Evolutionary conservation across 2,797 vertebrate species (phyloP).

Genomic region (Siniperca scherzeri): DNA sequence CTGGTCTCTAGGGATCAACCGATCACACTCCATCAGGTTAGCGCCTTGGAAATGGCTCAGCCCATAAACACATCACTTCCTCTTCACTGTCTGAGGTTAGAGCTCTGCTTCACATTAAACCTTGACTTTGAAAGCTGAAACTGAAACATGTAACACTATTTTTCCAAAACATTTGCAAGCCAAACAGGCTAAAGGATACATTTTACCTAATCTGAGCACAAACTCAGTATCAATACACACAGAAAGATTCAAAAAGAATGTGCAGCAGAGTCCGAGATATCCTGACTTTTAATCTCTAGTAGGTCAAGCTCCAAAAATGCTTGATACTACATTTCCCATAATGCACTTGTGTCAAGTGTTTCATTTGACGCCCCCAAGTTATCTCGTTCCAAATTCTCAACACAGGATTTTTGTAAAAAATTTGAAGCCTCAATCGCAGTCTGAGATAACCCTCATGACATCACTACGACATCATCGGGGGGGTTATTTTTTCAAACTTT

Average conservation of each 20-base stretch:
- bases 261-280: not conserved
- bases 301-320: not conserved
- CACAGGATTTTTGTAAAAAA: too few species aligned
- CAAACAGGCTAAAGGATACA: not conserved
- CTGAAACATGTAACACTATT: not conserved
- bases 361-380: too few species aligned
- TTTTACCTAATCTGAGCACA: not conserved
- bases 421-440: too few species aligned
- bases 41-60: conserved; percentile 48
- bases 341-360: not conserved
- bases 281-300: not conserved
- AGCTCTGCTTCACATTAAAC: conserved; percentile 30
- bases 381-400: too few species aligned
- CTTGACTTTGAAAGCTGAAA: not conserved
- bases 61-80: conserved; percentile 53
- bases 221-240: not conserved
- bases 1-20: conserved; percentile 63
- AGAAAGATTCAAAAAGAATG: not conserved
- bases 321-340: not conserved
- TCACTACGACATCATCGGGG: too few species aligned
- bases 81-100: conserved; percentile 27
- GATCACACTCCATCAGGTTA: conserved; percentile 64
- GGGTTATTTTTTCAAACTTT: too few species aligned
- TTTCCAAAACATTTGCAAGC: not conserved
- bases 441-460: too few species aligned